These are phyloP conservation scores for Pseudorhiza aurosa DNA, from an alignment of 30 jellyfish, hydroid and myxozoan genomes.

Conservation along the genomic window DNA sequence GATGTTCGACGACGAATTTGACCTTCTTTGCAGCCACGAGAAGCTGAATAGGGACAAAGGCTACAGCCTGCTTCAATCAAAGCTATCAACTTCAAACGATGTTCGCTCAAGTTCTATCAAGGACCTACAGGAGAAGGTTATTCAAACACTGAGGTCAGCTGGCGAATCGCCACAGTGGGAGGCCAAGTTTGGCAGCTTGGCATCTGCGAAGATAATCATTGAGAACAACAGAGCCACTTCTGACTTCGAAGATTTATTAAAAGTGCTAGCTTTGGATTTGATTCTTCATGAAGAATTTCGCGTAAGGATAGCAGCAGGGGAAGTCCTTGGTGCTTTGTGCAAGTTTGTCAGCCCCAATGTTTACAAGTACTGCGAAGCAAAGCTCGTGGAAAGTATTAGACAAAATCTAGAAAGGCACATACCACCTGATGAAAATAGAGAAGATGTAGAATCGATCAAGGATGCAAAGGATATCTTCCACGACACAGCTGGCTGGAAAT, in stretches of 20 bases:
- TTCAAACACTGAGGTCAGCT: background rate
- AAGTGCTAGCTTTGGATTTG: conserved; percentile 29
- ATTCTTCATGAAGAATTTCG: conserved; percentile 86
- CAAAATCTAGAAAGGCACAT: conserved; percentile 83
- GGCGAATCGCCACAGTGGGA: conserved; percentile 76
- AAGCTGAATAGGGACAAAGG: conserved; percentile 93
- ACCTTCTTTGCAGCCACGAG: conserved; percentile 87
- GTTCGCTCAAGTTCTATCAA: background rate
- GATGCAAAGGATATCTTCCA: conserved; percentile 92
- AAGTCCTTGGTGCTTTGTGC: conserved; percentile 89
- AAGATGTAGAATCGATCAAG: conserved; percentile 13
- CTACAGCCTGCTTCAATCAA: conserved; percentile 28
- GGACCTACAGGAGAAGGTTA: conserved; percentile 21
- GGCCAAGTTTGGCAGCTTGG: conserved; percentile 71
- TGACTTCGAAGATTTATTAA: conserved; percentile 20
- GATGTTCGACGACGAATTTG: conserved; percentile 41
- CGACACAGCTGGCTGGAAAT: conserved; percentile 99
- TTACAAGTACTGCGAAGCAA: conserved; percentile 63
- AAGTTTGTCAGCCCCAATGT: conserved; percentile 56
- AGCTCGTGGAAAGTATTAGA: conserved; percentile 71
- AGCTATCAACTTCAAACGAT: conserved; percentile 9
- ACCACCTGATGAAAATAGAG: conserved; percentile 51
- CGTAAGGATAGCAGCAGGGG: conserved; percentile 95
- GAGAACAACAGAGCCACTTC: conserved; percentile 22
- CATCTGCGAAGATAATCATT: conserved; percentile 69